Percentiles rank a stretch among this genome's conserved stretches.
Evolutionary conservation across 2,797 vertebrate species (phyloP).

Genomic region (Dallia pectoralis): DNA sequence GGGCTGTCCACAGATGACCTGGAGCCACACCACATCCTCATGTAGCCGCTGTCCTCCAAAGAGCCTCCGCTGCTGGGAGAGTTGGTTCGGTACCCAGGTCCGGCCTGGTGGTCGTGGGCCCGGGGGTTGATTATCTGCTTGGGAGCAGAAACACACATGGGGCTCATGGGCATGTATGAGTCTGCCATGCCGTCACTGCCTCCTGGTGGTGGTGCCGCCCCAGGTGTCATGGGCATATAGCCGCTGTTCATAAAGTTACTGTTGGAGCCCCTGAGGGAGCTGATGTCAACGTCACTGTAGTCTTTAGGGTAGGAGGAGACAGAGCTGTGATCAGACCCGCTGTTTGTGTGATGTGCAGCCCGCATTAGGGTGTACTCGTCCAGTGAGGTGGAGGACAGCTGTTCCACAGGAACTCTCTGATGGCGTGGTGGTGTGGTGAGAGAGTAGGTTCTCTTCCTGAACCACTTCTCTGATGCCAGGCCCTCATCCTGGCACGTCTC

Average conservation of each 20-base stretch:
- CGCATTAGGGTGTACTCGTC: conserved; percentile 93
- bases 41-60: conserved; percentile 91
- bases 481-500: conserved; percentile 18
- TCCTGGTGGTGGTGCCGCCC: conserved; percentile 60
- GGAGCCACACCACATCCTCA: conserved; percentile 89
- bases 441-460: conserved; percentile 90
- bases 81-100: conserved; percentile 72
- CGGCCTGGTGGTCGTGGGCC: conserved; percentile 59
- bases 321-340: conserved; percentile 76
- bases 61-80: conserved; percentile 80
- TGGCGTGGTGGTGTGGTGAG: conserved; percentile 88
- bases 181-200: conserved; percentile 55
- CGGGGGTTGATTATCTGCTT: conserved; percentile 91
- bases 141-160: conserved; percentile 91
- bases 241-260: conserved; percentile 79
- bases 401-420: conserved; percentile 78
- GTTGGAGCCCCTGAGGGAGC: conserved; percentile 70
- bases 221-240: conserved; percentile 95
- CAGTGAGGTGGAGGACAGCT: conserved; percentile 88
- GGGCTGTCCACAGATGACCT: conserved; percentile 80
- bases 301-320: conserved; percentile 86
- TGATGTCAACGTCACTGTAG: conserved; percentile 90
- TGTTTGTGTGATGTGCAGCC: conserved; percentile 73
- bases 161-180: conserved; percentile 92
- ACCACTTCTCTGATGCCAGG: conserved; percentile 68